These are phyloP conservation scores for Cricetomys ansorgei DNA, from an alignment of 2,113 vertebrate species.

Conservation along the genomic window DNA sequence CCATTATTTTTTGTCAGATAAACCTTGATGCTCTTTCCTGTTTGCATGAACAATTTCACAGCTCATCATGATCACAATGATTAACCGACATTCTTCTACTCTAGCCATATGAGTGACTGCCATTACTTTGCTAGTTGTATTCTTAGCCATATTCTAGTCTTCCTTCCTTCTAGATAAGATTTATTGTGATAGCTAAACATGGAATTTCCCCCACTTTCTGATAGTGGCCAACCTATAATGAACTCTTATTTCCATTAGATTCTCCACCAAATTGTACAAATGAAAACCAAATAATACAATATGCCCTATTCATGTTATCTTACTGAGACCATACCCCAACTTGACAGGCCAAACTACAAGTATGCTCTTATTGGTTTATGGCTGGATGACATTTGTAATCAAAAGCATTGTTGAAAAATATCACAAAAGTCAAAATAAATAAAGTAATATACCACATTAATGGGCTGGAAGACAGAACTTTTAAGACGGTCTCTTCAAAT, in stretches of 20 bases:
- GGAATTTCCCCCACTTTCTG: not conserved
- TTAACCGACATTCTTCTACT: not conserved
- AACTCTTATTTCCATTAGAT: not conserved
- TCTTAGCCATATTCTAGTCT: not conserved
- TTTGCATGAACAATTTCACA: not conserved
- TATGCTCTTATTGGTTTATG: not conserved
- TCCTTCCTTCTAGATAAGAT: not conserved
- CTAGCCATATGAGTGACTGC: no score
- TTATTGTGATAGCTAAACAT: not conserved
- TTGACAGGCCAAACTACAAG: not conserved
- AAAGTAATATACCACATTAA: not conserved
- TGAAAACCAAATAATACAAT: not conserved
- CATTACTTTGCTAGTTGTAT: not conserved
- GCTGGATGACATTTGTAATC: not conserved
- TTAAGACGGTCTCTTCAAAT: not conserved
- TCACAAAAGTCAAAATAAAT: not conserved
- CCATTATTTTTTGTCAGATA: not conserved
- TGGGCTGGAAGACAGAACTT: not conserved
- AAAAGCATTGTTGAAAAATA: not conserved
- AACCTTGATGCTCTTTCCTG: not conserved
- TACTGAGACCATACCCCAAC: not conserved
- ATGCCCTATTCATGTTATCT: not conserved
- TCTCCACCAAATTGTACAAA: not conserved
- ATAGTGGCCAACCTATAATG: not conserved
- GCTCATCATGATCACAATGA: not conserved